These are phyloP conservation scores for Scolopax bukidnonensis DNA, from an alignment of 2,797 vertebrate genomes.

Conservation along the genomic window DNA sequence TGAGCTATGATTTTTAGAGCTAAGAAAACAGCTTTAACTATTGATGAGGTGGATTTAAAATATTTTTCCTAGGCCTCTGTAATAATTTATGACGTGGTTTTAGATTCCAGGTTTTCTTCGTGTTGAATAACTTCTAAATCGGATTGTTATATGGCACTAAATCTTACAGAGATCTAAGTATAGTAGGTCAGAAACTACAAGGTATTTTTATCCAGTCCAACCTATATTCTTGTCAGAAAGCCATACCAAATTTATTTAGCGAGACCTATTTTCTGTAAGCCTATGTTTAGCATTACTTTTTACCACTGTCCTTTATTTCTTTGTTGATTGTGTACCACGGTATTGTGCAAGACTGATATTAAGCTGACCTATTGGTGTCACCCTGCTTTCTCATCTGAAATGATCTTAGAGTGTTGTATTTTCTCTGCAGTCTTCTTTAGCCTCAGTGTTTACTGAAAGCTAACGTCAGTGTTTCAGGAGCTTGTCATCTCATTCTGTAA, in stretches of 20 bases:
- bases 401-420: background rate
- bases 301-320: background rate
- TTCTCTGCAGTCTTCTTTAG: background rate
- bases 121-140: constrained; percentile 68
- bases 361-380: background rate
- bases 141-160: constrained; percentile 28
- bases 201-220: constrained; percentile 69
- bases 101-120: constrained; percentile 52
- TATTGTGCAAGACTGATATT: background rate
- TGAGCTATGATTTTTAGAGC: constrained; percentile 52
- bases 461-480: background rate
- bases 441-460: background rate
- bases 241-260: constrained; percentile 40
- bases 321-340: background rate
- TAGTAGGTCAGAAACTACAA: constrained; percentile 66
- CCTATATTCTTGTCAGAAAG: constrained; percentile 70
- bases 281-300: constrained; percentile 44
- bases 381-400: background rate
- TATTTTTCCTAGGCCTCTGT: constrained; percentile 52
- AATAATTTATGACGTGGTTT: constrained; percentile 65
- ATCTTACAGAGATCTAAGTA: constrained; percentile 54
- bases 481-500: background rate
- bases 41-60: constrained; percentile 49
- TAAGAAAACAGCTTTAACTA: constrained; percentile 50
- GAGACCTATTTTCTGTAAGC: constrained; percentile 57